Base-by-base conservation (phyloP, 2,797 vertebrate genomes). In the Cottoperca gobio region DNA sequence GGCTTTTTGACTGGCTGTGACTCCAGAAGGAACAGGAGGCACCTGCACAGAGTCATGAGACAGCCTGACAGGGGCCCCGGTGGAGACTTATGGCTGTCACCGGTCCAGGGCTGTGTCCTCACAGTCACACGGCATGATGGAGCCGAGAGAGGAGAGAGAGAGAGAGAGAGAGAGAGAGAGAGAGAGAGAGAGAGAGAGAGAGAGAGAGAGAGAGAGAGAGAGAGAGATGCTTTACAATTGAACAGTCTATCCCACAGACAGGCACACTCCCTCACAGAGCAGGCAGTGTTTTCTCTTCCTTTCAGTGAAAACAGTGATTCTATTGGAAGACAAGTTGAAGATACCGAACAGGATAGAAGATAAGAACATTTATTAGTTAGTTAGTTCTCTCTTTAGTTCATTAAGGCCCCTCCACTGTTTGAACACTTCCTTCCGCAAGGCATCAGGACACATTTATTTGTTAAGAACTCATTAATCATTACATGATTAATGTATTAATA, bases 81-180 rank as follows among this genome's bases (percentile, higher is more conserved):
- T 50, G 62, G 86, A 91, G 90, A 94, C 90, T 93, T 93, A 95
- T 93, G 86, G 91, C 92, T 94, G 93, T 94, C 93, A 93, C 74
- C 11, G 82, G 58, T 85, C 88, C 82, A 88, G 90, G 88, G 90
- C 91, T 72, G 63, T 39, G 86, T 90, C 87, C 84, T 79, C 70
- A 85, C 87, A 85, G 86, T 88, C 86, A 86, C 62, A 26, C 70
- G 6, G 76, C 81, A 65, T 89, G 88, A 94, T 82, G 82, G 88
- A 91, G 89, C 86, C 92, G 92, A 93, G 91, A 91, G 88, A 81
- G 31, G 31, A 33, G 31, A 33, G 33, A 7, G 31, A n/a, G n/a
- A n/a, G n/a, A n/a, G n/a, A n/a, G n/a, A n/a, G n/a, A n/a, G n/a
- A n/a, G n/a, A n/a, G n/a, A n/a, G n/a, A n/a, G n/a, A n/a, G n/a